Percentiles rank a stretch among this genome's conserved stretches.
Conservation (phyloP, 2,113 vertebrate genomes). For the Calyptommatus sinebrachiatus region DNA sequence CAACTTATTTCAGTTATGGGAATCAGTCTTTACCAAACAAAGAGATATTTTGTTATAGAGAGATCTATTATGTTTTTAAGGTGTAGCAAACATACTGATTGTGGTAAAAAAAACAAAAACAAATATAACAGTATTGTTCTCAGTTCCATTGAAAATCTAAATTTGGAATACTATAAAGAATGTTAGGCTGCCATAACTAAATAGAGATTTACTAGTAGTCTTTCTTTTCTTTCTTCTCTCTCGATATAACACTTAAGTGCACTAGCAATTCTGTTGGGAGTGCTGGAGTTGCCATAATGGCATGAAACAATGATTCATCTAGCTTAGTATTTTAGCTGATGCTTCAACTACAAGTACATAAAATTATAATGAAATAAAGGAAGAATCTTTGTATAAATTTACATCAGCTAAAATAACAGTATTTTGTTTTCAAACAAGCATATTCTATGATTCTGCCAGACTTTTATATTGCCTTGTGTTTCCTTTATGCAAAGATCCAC, state of each 20-base stretch:
- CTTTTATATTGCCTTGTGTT: background rate
- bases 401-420: rapidly evolving
- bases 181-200: constrained; percentile 40
- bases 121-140: background rate
- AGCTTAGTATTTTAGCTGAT: background rate
- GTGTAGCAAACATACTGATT: background rate
- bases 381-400: background rate
- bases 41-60: background rate
- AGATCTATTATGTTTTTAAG: background rate
- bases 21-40: background rate
- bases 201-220: constrained; percentile 42
- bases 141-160: constrained; percentile 22
- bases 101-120: background rate
- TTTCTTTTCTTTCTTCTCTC: constrained; percentile 32
- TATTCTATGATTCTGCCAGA: background rate
- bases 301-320: rapidly evolving
- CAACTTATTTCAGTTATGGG: background rate
- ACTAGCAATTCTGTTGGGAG: constrained; percentile 1
- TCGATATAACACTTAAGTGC: background rate
- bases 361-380: background rate
- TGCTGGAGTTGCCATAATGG: background rate
- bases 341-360: background rate
- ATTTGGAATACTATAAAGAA: constrained; percentile 42
- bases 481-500: background rate
- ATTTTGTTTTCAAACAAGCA: background rate